A percentile compares a stretch with the other conserved stretches of the same genome.
Evolutionary conservation across 1,140 invertebrate species (phyloP).

Genomic region (Drosophila mojavensis): DNA sequence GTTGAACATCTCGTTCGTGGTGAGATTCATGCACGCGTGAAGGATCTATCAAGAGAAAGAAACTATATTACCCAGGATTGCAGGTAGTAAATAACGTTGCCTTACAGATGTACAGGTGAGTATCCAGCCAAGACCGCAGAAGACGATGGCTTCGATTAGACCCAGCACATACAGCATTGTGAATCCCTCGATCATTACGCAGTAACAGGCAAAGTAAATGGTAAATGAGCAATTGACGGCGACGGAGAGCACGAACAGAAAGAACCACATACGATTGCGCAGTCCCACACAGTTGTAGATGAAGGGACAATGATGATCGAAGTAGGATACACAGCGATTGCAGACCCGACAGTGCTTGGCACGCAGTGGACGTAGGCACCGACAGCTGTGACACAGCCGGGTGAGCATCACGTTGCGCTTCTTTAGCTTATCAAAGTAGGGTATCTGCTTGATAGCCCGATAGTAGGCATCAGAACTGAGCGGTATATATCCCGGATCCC

Average conservation of each 20-base stretch:
- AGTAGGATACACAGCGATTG: slow-evolving; percentile 95
- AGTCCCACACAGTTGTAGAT: slow-evolving; percentile 97
- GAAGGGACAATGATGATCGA: slow-evolving; percentile 98
- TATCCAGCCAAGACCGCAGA: slow-evolving; percentile 93
- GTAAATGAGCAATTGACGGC: slow-evolving; percentile 94
- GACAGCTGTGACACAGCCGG: slow-evolving; percentile 94
- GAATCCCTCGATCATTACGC: slow-evolving; percentile 93
- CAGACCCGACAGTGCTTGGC: slow-evolving; percentile 97
- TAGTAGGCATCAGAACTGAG: slow-evolving; percentile 95
- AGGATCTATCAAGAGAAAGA: slow-evolving; percentile 87
- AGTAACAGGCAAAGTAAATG: slow-evolving; percentile 94
- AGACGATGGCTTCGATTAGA: slow-evolving; percentile 91
- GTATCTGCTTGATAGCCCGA: slow-evolving; percentile 94
- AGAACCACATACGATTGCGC: slow-evolving; percentile 95
- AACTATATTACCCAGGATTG: neutral
- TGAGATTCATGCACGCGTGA: slow-evolving; percentile 95
- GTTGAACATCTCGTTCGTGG: slow-evolving; percentile 97
- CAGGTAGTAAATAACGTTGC: neutral
- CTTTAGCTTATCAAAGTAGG: slow-evolving; percentile 95
- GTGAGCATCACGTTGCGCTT: slow-evolving; percentile 93
- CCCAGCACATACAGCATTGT: slow-evolving; percentile 92
- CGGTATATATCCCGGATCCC: slow-evolving; percentile 95
- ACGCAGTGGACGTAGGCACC: slow-evolving; percentile 92
- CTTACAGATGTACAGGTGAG: slow-evolving; percentile 94
- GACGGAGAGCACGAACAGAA: slow-evolving; percentile 93